These are phyloP conservation scores for Lindbergichthys nudifrons DNA, from an alignment of 2,797 vertebrate species.

Conservation along the genomic window DNA sequence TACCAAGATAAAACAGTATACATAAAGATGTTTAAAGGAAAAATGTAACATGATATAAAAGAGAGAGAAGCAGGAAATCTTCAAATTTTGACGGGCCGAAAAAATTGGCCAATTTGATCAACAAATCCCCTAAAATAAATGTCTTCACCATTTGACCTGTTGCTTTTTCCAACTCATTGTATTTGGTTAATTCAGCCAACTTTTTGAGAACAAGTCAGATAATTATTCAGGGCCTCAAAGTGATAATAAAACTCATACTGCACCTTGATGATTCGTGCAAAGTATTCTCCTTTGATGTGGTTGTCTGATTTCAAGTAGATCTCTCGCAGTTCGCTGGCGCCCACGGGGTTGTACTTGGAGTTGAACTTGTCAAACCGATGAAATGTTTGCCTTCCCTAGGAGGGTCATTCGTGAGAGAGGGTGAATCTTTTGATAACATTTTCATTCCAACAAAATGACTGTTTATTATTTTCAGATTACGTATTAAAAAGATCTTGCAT, in stretches of 20 bases:
- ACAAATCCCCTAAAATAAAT: too few relatives aligned
- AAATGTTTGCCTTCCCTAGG: slow-evolving; percentile 95
- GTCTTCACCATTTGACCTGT: too few relatives aligned
- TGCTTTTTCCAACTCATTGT: too few relatives aligned
- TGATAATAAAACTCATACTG: slow-evolving; percentile 4
- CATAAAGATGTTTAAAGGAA: not conserved
- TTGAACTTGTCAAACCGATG: slow-evolving; percentile 99
- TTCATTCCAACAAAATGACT: slow-evolving; percentile 38
- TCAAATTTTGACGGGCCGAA: too few relatives aligned
- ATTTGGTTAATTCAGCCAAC: too few relatives aligned
- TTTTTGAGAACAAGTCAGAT: too few relatives aligned
- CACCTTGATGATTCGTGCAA: slow-evolving; percentile 97
- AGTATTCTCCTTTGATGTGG: slow-evolving; percentile 94
- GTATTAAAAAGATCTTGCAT: slow-evolving; percentile 21
- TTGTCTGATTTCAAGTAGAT: slow-evolving; percentile 97
- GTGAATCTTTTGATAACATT: slow-evolving; percentile 30
- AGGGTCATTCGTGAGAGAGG: slow-evolving; percentile 26
- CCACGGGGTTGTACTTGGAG: slow-evolving; percentile 97
- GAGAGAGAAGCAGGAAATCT: too few relatives aligned
- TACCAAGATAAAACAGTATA: not conserved
- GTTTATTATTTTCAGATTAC: slow-evolving; percentile 44
- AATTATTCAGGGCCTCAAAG: too few relatives aligned
- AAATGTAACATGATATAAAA: too few relatives aligned
- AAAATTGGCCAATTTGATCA: too few relatives aligned
- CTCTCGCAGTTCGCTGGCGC: slow-evolving; percentile 95